Conservation (phyloP, 2,113 vertebrate species). For the Balaeniceps rex region DNA sequence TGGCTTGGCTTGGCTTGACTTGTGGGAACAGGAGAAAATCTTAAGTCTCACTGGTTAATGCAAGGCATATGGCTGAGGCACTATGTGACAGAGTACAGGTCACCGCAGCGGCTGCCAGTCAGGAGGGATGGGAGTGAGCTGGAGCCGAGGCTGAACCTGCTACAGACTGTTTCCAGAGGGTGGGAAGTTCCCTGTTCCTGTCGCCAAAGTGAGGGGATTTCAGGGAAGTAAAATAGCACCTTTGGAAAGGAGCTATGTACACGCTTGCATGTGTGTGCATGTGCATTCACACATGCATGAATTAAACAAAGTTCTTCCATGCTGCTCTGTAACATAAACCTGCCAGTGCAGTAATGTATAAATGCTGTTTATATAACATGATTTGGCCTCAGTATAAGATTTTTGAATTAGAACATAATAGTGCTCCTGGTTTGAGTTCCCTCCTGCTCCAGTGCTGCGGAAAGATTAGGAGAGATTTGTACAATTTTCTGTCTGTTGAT, state of each 20-base stretch:
- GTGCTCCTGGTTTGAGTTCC: not conserved
- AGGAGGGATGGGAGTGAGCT: not conserved
- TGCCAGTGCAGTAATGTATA: not conserved
- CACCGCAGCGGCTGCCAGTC: not conserved
- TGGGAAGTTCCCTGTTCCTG: not conserved
- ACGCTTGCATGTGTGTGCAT: not conserved
- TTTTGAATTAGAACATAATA: not conserved
- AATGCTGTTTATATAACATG: not conserved
- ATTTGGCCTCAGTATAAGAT: not conserved
- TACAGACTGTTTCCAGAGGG: fast-evolving
- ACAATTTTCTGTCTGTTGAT: not conserved
- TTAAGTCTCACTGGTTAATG: not conserved
- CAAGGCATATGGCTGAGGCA: not conserved
- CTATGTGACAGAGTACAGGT: not conserved
- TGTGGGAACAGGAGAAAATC: not conserved
- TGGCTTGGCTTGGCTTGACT: not conserved
- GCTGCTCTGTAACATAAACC: not conserved
- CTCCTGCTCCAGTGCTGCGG: not conserved
- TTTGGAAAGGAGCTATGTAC: not conserved
- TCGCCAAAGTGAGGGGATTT: not conserved
- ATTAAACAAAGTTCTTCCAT: not conserved
- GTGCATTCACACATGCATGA: not conserved
- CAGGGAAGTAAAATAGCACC: not conserved
- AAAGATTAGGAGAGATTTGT: not conserved
- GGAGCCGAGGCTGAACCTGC: not conserved